Evolutionary conservation across 2,888 invertebrate species (phyloP).

Genomic region (Machimus rusticus): DNA sequence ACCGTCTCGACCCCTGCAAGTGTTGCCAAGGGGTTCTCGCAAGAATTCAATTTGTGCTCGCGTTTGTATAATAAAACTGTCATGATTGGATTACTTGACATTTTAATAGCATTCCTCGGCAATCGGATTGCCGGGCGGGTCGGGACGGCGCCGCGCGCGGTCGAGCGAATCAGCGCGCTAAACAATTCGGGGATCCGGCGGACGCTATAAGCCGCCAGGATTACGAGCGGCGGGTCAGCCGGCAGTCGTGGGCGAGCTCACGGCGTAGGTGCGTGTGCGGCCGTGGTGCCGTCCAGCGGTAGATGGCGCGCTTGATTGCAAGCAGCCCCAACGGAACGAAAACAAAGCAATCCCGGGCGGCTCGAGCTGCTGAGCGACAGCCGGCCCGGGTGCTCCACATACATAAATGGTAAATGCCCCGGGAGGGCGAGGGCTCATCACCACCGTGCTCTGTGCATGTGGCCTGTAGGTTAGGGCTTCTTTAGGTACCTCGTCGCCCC

Average conservation of each 20-base stretch:
- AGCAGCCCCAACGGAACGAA: background rate
- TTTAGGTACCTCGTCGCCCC: background rate
- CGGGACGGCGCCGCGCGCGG: background rate
- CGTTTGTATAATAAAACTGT: constrained; percentile 26
- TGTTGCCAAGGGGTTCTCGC: background rate
- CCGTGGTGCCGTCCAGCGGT: background rate
- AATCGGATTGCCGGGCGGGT: background rate
- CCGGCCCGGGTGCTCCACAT: background rate
- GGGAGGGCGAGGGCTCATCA: background rate
- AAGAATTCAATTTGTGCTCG: constrained; percentile 9
- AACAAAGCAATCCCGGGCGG: background rate
- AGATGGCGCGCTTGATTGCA: background rate
- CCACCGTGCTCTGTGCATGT: background rate
- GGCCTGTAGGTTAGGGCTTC: background rate
- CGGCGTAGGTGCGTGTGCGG: background rate
- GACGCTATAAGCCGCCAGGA: background rate
- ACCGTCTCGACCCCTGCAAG: background rate
- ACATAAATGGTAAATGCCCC: background rate
- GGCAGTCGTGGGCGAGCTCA: background rate
- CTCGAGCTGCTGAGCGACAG: background rate
- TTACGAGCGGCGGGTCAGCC: background rate
- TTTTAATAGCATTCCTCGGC: constrained; percentile 21
- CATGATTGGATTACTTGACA: constrained; percentile 30
- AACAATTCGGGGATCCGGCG: background rate
- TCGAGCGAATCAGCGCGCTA: background rate